Evolutionary conservation across 2,797 vertebrate species (phyloP).

Genomic region (Somateria mollissima): DNA sequence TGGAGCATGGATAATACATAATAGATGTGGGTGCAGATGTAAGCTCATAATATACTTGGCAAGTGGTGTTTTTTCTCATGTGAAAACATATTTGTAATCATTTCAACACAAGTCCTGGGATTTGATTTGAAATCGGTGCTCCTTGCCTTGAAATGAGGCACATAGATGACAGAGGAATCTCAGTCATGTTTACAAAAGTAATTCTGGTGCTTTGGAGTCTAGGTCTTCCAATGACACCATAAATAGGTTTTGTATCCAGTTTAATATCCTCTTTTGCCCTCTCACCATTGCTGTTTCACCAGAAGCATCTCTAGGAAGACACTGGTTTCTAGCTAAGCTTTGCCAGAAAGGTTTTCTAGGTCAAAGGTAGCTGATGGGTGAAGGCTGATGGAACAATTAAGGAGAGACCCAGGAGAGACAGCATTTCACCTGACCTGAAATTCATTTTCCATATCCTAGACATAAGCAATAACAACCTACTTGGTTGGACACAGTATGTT

Average conservation of each 20-base stretch:
- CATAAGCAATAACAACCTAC: not conserved
- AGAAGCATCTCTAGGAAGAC: not conserved
- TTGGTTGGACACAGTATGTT: not conserved
- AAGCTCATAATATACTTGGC: not conserved
- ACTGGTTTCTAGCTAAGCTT: not conserved
- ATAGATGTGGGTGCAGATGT: not conserved
- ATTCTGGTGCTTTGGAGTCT: not conserved
- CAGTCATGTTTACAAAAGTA: not conserved
- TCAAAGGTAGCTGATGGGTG: not conserved
- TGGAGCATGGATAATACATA: not conserved
- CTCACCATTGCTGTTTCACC: not conserved
- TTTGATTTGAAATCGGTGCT: not conserved
- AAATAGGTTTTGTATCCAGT: not conserved
- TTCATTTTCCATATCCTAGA: not conserved
- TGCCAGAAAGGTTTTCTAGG: not conserved
- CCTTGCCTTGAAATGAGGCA: not conserved
- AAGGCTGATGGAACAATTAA: not conserved
- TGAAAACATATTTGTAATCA: slow-evolving; percentile 12
- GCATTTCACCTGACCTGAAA: not conserved
- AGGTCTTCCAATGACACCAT: not conserved
- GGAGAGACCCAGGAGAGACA: not conserved
- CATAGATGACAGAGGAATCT: not conserved
- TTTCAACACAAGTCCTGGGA: slow-evolving; percentile 5
- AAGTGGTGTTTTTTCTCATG: not conserved
- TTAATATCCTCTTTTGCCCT: not conserved